Evolutionary conservation across 1,140 invertebrate species (phyloP).

Genomic region (Leptinotarsa defecta): DNA sequence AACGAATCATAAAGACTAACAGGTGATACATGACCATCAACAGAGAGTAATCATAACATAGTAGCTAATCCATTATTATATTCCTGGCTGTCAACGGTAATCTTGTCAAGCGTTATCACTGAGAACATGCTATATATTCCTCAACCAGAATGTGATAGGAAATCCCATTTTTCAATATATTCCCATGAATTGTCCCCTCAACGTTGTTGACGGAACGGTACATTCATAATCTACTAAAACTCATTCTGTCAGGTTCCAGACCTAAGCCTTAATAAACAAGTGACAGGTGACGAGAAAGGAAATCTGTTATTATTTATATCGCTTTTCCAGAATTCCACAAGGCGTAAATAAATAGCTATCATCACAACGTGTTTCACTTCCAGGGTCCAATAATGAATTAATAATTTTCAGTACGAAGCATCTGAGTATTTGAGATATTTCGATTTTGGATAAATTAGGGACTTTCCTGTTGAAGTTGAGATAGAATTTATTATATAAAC

Average conservation of each 20-base stretch:
- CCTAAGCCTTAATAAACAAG: background rate
- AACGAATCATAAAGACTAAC: too few species aligned
- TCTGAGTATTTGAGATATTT: too few species aligned
- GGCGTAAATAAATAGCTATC: too few species aligned
- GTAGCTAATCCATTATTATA: background rate
- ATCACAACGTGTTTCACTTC: too few species aligned
- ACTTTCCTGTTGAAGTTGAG: too few species aligned
- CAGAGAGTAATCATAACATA: background rate
- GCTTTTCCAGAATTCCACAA: background rate
- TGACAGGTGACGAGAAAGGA: background rate
- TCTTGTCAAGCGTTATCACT: background rate
- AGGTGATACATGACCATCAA: background rate
- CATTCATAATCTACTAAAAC: background rate
- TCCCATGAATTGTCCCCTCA: background rate
- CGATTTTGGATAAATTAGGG: too few species aligned
- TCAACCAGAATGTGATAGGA: too few species aligned
- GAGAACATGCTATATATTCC: background rate
- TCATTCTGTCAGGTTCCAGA: background rate
- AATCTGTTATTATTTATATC: slow-evolving; percentile 2
- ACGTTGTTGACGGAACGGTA: background rate
- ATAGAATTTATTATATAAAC: too few species aligned
- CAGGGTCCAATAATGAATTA: too few species aligned
- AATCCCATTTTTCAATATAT: background rate
- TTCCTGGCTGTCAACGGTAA: background rate
- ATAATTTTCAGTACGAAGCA: too few species aligned